Base-by-base conservation (phyloP, 2,888 invertebrate species). In the Colletes collaris region DNA sequence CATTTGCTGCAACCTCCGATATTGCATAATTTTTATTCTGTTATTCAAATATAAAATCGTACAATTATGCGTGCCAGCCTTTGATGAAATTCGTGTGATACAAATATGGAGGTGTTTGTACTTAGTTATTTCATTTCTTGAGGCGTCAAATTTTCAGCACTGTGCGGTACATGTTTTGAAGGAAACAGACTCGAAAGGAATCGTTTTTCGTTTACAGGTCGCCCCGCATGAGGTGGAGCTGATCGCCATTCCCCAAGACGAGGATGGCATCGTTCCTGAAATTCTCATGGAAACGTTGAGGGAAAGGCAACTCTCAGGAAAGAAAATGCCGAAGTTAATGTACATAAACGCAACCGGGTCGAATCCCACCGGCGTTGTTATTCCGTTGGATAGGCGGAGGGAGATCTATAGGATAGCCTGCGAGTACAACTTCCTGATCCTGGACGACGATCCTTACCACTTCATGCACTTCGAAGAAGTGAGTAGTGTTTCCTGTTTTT, bases 361-460 rank as follows among this genome's bases (percentile, higher is more conserved):
- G 40, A 97, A 97, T 90, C 97, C 97, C 0, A 96, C 96, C 0
- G 97, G 97, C 0, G 94, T 95, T 0, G 95, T 96, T 0, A 93
- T 97, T 70, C 94, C 96, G 0, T 93, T 95, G 58, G 94, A 95
- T 16, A 94, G 97, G 81, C 94, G 96, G 76, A 94, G 94, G 79
- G 94, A 95, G 92, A 95, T 97, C 58, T 97, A 97, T 90, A 94
- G 95, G 84, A 94, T 97, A 80, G 96, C 97, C 60, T 96, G 96
- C 92, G 94, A 95, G 90, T 97, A 96, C 91, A 95, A 97, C 92
- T 95, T 97, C 50, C 89, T 97, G 8, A 97, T 97, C 67, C 89
- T 97, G 7, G 97, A 97, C 90, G 97, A 97, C 88, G 97, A 97
- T 92, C 96, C 97, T 0, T 97, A 97, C 89, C 96, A 95, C 93